Evolutionary conservation across 2,888 invertebrate species (phyloP), one percentile per base, ranked within the genome.

Genomic region (Laothoe populi): DNA sequence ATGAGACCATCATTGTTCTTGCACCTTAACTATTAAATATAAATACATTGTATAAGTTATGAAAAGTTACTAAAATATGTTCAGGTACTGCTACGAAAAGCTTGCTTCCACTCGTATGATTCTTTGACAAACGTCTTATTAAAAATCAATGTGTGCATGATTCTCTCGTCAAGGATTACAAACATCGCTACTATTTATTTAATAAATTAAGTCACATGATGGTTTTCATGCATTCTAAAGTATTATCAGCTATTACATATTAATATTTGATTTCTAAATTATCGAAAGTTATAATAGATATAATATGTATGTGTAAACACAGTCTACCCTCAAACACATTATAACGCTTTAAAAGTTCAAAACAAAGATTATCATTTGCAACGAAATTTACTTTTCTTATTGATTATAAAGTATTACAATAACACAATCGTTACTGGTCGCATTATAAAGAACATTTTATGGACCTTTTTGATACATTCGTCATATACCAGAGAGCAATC

Each of bases 261-360:
- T 45, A n/a, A n/a, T n/a, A 63, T 60, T 66, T 60, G 65, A 63
- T 65, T 62, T 66, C 66, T 64, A 70, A 71, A 71, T 64, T 40
- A 62, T 53, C 53, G 53, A 61, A 60, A 53, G 10, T 40, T n/a
- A 49, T 60, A 49, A 24, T 48, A 53, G 3, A 7, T 53, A 60
- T 26, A n/a, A 7, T 53, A 60, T 26, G 23, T 60, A 60, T 19
- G 5, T 48, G 48, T 62, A 62, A 26, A 58, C 26, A 26, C 26
- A 59, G 62, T 62, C 31, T 21, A 49, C 26, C 46, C 46, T 62
- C 44, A 46, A 38, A n/a, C 31, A 19, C 48, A 48, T 10, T 40
- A 40, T 11, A 48, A 49, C 11, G 26, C 24, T 46, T 45, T 26
- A 59, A 23, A 40, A 19, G 26, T 19, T 53, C 10, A 24, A 35